Base-by-base conservation (phyloP, 2,888 invertebrate genomes). In the Phaonia tiefii region DNA sequence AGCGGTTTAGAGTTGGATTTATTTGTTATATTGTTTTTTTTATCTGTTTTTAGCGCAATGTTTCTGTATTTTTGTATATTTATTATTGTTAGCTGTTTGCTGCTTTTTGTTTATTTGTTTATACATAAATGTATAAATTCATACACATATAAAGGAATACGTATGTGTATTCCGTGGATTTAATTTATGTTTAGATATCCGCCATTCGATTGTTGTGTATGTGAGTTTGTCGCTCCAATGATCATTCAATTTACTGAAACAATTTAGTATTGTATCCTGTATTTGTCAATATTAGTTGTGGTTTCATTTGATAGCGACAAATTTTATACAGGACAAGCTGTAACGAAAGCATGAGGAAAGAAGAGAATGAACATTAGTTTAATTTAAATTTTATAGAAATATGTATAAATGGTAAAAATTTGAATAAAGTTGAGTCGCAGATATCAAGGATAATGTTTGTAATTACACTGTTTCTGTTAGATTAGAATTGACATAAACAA, bases 191-290 rank as follows among this genome's bases (percentile, higher is more conserved):
- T 76, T 76, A 60, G 26, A 77, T 78, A 49, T 78, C 78, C 78
- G 70, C 49, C 54, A 60, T 46, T 67, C 39, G 3, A 75, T 75
- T 63, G 46, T 3, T 31, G 31, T 31, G 31, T 31, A 8, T 31
- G 31, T 31, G 31, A 5, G 39, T 75, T 75, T 58, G 49, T 31
- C 39, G 17, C 65, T 63, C 10, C 63, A 81, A 72, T 74, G 70
- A 31, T 80, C 76, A 77, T 80, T 58, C 74, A 74, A 77, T 78
- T 81, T 81, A 69, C 67, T 69, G 69, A 81, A 81, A 69, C 81
- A 78, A 78, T 81, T 78, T 63, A 72, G 63, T 75, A 75, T 72
- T 69, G 75, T 72, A 81, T 81, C 78, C 78, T 69, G 75, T 51
- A 65, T 75, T 72, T 81, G 78, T 75, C 78, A 75, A 78, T 81